A percentile compares a stretch with the other conserved stretches of the same genome.
phyloP scores from a whole-genome alignment of 2,888 invertebrate species.

The Lasioglossum villosulum region DNA sequence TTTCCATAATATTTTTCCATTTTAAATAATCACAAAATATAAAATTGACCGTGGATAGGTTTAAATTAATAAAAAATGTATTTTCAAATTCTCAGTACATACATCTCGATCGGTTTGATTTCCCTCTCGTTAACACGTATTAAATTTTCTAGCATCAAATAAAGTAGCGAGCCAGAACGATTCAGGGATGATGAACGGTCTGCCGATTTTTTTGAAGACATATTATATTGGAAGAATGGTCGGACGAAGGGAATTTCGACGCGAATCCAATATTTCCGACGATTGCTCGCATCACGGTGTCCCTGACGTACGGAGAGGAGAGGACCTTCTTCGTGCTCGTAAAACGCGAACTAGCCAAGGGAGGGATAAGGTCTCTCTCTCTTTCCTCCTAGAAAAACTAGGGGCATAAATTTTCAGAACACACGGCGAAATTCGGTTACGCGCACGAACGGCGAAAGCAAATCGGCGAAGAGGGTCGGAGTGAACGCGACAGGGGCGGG shows the following conservation, averaged over 20 bases:
- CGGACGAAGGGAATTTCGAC: neutral
- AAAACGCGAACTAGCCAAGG: neutral
- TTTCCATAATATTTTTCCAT: too few relatives aligned
- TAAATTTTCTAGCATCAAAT: neutral
- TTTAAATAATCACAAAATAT: too few relatives aligned
- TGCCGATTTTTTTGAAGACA: neutral
- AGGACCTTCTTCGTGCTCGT: neutral
- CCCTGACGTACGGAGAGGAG: neutral
- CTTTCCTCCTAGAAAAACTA: neutral
- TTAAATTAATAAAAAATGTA: neutral
- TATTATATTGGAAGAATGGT: neutral
- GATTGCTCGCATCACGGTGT: neutral
- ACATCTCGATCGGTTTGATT: neutral
- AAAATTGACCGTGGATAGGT: too few relatives aligned
- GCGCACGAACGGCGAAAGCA: slow-evolving; percentile 9
- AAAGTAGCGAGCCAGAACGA: neutral
- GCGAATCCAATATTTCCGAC: neutral
- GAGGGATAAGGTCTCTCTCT: neutral
- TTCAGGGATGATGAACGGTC: neutral
- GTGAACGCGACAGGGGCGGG: neutral
- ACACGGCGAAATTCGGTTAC: slow-evolving; percentile 24
- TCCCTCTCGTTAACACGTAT: neutral
- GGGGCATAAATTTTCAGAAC: slow-evolving; percentile 3
- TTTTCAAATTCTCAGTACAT: neutral
- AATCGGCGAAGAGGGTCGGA: neutral